Conservation (phyloP, 1,140 invertebrate genomes). For the Drosophila pandora region DNA sequence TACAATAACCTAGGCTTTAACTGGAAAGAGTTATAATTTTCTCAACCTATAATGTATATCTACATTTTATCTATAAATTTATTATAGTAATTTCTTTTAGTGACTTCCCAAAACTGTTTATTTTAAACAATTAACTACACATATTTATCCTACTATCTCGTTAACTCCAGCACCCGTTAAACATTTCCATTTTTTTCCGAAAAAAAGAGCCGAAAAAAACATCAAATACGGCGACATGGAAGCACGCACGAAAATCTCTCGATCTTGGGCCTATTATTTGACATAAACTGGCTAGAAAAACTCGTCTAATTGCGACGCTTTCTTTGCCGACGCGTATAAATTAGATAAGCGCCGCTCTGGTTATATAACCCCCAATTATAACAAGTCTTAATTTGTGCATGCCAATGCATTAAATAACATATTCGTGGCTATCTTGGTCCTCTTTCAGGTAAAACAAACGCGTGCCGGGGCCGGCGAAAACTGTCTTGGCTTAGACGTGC, state of each 20-base stretch:
- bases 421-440: conserved; percentile 37
- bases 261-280: conserved; percentile 49
- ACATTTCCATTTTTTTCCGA: conserved; percentile 12
- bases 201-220: conserved; percentile 1
- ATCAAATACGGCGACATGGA: conserved; percentile 27
- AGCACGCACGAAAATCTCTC: conserved; percentile 27
- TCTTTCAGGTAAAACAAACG: conserved; percentile 61
- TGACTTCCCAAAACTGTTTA: background rate
- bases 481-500: conserved; percentile 24
- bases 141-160: conserved; percentile 5
- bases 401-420: conserved; percentile 75
- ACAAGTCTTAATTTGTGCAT: conserved; percentile 67
- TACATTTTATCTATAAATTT: background rate
- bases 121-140: background rate
- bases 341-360: conserved; percentile 66
- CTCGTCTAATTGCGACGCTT: conserved; percentile 74
- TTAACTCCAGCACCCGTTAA: conserved; percentile 17
- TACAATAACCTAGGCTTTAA: background rate
- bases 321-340: conserved; percentile 60
- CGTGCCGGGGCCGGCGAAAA: conserved; percentile 71
- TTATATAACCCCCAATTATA: conserved; percentile 81
- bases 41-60: background rate
- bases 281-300: conserved; percentile 48
- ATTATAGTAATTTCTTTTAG: background rate
- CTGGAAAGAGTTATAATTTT: background rate